Percentiles rank a stretch among this genome's conserved stretches.
Conservation (phyloP, 2,113 vertebrate genomes). For the Lamprologus callipterus region DNA sequence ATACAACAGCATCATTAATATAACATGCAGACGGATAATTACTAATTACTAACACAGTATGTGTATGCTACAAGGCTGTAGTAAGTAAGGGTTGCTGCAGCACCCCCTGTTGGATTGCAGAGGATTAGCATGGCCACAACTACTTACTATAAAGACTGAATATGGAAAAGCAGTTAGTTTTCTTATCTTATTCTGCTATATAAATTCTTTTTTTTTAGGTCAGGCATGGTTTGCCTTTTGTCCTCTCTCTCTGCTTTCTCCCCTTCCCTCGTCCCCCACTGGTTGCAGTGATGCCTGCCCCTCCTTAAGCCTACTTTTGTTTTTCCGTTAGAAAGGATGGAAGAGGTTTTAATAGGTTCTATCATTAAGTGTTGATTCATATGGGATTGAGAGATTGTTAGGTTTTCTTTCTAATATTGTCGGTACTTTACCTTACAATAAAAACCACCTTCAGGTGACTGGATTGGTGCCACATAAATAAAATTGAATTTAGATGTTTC, state of each 20-base stretch:
- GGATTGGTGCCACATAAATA: too few species aligned
- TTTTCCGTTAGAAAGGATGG: fast-evolving
- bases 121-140: not conserved
- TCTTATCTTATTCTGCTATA: not conserved
- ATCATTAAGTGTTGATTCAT: too few species aligned
- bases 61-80: not conserved
- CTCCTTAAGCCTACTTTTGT: not conserved
- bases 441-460: too few species aligned
- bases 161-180: not conserved
- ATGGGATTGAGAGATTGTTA: too few species aligned
- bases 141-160: not conserved
- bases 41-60: not conserved
- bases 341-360: too few species aligned
- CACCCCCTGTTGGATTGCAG: not conserved
- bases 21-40: not conserved
- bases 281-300: not conserved
- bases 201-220: not conserved
- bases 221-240: not conserved
- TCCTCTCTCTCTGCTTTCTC: not conserved
- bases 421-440: too few species aligned
- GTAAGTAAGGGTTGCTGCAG: not conserved
- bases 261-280: not conserved
- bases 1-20: not conserved
- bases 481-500: not conserved
- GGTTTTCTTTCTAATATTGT: too few species aligned